Base-by-base conservation (phyloP, 2,888 invertebrate genomes). In the Sarcophaga carnaria region DNA sequence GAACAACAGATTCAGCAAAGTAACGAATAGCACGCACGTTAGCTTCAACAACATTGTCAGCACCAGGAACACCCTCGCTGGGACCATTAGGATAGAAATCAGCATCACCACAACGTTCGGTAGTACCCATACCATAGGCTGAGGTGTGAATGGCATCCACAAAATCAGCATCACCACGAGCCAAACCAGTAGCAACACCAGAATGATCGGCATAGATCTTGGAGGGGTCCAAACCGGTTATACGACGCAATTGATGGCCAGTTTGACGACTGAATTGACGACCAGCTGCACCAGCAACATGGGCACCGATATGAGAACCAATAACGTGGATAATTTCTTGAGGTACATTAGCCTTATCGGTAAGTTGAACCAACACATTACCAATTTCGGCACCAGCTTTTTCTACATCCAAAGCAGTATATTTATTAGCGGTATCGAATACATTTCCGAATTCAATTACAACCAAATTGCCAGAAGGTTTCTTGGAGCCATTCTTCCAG, bases 71-170 rank as follows among this genome's bases (percentile, higher is more conserved):
- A 70, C 89, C 89, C 11, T 88, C 85, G 2, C 83, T 79, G 0
- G 89, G 92, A 11, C 92, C 93, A 78, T 92, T 92, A 27, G 93
- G 93, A 76, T 91, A 93, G 90, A 93, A 93, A 76, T 93, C 93
- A 85, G 90, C 92, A 89, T 93, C 91, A 54, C 92, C 93, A 71
- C 87, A 59, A 22, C 92, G 90, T 6, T 87, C 76, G 11, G 88
- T 83, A 17, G 89, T 90, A 72, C 93, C 92, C 89, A 91, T 89
- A 77, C 91, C 92, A 17, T 89, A 90, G 78, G 88, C 88, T 2
- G 93, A 92, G n/a, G 92, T 91, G 79, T 92, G 93, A 85, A 92
- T 92, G 81, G 88, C 91, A 89, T 92, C 93, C 54, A 93, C 92
- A 54, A 93, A 92, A 11, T 92, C 91, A n/a, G 93, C 93, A 90